phyloP scores from a whole-genome alignment of 2,113 vertebrate genomes.

The Rhynchopsitta pachyrhyncha region DNA sequence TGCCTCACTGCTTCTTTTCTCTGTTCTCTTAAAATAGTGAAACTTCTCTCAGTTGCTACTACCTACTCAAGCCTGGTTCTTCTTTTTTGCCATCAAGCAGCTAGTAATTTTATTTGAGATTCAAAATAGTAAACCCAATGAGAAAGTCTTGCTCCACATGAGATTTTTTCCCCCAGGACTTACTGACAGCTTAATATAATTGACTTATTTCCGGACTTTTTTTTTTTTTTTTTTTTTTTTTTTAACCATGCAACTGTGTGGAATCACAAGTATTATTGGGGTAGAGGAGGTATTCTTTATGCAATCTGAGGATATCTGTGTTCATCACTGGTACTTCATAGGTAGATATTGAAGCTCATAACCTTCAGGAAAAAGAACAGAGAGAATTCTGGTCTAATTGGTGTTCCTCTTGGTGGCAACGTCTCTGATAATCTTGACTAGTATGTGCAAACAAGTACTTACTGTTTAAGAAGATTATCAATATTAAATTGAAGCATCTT shows the following conservation, averaged over 20 bases:
- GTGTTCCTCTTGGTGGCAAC: not conserved
- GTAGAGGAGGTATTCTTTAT: not conserved
- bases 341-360: not conserved
- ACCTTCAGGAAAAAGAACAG: not conserved
- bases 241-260: not conserved
- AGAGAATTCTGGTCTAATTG: not conserved
- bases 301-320: not conserved
- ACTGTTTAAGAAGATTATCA: not conserved
- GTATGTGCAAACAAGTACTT: not conserved
- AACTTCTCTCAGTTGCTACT: slow-evolving; percentile 31
- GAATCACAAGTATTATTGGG: not conserved
- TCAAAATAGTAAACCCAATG: not conserved
- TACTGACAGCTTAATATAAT: not conserved
- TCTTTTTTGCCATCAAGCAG: not conserved
- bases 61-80: not conserved
- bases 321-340: not conserved
- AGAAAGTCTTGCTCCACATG: not conserved
- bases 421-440: not conserved
- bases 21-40: slow-evolving; percentile 32
- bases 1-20: slow-evolving; percentile 36
- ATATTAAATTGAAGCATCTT: not conserved
- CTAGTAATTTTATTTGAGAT: slow-evolving; percentile 28
- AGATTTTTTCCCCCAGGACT: not conserved
- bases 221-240: not conserved
- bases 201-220: not conserved